Evolutionary conservation across 2,113 vertebrate species (phyloP), one percentile per base, ranked within the genome.

Genomic region (Hepsetus odoe): DNA sequence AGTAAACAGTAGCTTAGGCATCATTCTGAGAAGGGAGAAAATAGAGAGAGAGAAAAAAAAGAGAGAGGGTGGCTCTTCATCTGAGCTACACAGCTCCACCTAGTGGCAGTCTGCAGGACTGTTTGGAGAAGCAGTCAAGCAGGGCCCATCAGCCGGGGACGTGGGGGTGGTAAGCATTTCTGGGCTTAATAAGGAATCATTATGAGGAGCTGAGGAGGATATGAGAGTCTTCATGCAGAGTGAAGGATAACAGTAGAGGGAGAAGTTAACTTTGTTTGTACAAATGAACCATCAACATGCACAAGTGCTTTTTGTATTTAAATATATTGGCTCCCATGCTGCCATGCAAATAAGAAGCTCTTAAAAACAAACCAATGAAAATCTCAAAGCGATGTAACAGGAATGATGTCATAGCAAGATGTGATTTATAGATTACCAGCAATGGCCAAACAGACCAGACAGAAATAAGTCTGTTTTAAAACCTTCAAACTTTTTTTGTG

Each of bases 61-160:
- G 4, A 16, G 6, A 22, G 61, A 38, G 61, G 22, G 1, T 5
- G 10, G 49, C 8, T 35, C 20, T 59, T 26, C 55, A 66, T 49
- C 24, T 75, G 77, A 55, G 55, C 80, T 75, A 80, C 68, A 83
- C 77, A 83, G 80, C 84, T 80, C 84, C 78, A 80, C 66, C 81
- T 73, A 78, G 42, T 76, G 84, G 78, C 24, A 3, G 6, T 26
- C 44, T 46, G 44, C 1, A 32, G 24, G 28, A 26, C 30, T 44
- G 42, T 11, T 30, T n/a, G 22, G 18, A 22, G 14, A 42, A 1
- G 8, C 16, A 20, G 1, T 18, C 58, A 46, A 0, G 20, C n/a
- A 11, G 30, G 18, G 20, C 61, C 5, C 42, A 5, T 13, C 24
- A 24, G 42, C 22, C 32, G 26, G 10, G 28, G 51, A n/a, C n/a